Evolutionary conservation across 2,113 vertebrate species (phyloP).

Genomic region (Pipra filicauda): DNA sequence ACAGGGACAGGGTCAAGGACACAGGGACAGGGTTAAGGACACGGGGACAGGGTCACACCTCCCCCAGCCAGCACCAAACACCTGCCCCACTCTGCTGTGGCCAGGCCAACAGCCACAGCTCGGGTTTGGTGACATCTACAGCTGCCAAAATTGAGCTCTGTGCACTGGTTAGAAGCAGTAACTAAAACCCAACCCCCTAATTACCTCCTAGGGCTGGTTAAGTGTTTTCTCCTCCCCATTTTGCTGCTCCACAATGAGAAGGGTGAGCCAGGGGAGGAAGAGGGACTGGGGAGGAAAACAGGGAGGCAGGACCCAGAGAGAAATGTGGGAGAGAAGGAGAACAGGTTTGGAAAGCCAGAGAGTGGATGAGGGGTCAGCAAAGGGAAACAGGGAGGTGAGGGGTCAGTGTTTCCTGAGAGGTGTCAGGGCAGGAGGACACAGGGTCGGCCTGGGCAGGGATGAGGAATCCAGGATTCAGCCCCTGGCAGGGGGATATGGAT

Average conservation of each 20-base stretch:
- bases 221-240: neutral
- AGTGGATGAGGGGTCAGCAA: neutral
- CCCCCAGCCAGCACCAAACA: fast-evolving
- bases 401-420: fast-evolving
- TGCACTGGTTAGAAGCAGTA: neutral
- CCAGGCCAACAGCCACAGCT: neutral
- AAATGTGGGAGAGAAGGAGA: neutral
- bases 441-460: neutral
- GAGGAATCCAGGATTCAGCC: neutral
- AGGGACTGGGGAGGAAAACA: neutral
- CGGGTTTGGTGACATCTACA: fast-evolving
- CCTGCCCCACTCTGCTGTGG: fast-evolving
- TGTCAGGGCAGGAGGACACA: neutral
- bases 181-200: neutral
- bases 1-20: neutral
- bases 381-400: neutral
- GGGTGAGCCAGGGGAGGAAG: neutral
- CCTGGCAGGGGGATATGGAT: fast-evolving
- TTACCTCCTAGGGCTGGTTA: neutral
- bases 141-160: neutral
- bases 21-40: neutral
- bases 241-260: neutral
- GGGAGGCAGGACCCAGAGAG: neutral
- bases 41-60: neutral
- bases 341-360: neutral